Percentiles rank a stretch among this genome's conserved stretches.
These are phyloP conservation scores for Caenorhabditis imperialis DNA, from an alignment of 2,888 invertebrate genomes.

Conservation along the genomic window DNA sequence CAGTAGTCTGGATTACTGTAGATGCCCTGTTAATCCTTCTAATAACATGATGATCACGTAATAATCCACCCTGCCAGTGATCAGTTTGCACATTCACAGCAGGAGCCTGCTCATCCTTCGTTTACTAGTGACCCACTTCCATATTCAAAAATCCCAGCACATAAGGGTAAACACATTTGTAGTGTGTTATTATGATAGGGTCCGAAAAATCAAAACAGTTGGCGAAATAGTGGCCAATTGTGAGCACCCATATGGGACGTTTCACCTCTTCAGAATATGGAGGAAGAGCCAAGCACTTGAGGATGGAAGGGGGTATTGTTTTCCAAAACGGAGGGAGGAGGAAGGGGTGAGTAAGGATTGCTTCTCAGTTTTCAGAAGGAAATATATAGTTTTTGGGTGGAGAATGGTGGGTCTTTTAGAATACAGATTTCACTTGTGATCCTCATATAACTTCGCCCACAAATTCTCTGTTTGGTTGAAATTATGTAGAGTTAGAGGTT, in stretches of 20 bases:
- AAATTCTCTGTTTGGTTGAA: too few relatives aligned
- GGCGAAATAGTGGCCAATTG: conserved; percentile 55
- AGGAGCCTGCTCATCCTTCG: conserved; percentile 2
- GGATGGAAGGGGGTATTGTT: conserved; percentile 29
- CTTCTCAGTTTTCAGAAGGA: conserved; percentile 29
- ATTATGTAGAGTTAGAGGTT: too few relatives aligned
- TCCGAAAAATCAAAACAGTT: conserved; percentile 47
- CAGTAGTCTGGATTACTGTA: conserved; percentile 32
- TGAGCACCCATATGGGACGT: conserved; percentile 12
- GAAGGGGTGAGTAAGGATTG: too few relatives aligned
- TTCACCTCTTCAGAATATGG: conserved; percentile 50
- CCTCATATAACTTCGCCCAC: too few relatives aligned
- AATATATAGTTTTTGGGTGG: too few relatives aligned
- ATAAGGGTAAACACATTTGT: conserved; percentile 40
- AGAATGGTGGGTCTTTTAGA: too few relatives aligned
- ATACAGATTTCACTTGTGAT: too few relatives aligned
- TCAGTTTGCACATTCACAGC: conserved; percentile 27
- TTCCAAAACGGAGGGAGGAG: conserved; percentile 10
- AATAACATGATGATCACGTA: conserved; percentile 14
- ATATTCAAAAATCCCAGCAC: conserved; percentile 20
- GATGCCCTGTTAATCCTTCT: conserved; percentile 4
- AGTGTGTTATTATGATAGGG: conserved; percentile 45
- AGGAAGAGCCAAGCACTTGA: conserved; percentile 32
- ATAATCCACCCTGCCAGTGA: conserved; percentile 35
- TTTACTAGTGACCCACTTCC: not conserved